Evolutionary conservation across 1,140 invertebrate genomes (phyloP).

Genomic region (Drosophila dunni): DNA sequence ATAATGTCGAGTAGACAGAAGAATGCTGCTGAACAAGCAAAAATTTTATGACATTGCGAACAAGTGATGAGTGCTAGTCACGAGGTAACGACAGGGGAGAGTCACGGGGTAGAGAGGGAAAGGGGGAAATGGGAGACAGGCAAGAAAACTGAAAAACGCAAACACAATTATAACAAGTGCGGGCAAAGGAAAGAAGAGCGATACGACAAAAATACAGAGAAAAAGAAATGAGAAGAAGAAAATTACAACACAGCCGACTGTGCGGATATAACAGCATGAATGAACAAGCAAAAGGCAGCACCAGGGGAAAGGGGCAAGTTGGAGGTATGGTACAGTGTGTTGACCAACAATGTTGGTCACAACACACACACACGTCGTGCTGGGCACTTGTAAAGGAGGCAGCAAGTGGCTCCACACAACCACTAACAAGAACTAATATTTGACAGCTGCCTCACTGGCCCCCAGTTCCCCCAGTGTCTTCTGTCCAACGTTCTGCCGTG

Average conservation of each 20-base stretch:
- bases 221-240: constrained; percentile 21
- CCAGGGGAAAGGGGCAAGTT: background rate
- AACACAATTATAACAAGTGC: constrained; percentile 82
- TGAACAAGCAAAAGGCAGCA: constrained; percentile 24
- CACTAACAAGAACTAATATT: constrained; percentile 62
- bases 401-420: constrained; percentile 46
- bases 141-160: constrained; percentile 73
- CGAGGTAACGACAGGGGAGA: constrained; percentile 2
- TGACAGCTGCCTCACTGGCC: constrained; percentile 50
- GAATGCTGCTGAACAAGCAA: constrained; percentile 77
- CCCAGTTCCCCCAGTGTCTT: background rate
- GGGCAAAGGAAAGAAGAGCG: constrained; percentile 35
- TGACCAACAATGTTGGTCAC: constrained; percentile 81
- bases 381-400: constrained; percentile 5
- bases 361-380: constrained; percentile 48
- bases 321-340: constrained; percentile 9
- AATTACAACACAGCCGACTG: constrained; percentile 43
- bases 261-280: constrained; percentile 25
- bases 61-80: constrained; percentile 49
- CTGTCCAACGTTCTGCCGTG: background rate
- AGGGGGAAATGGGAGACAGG: background rate
- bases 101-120: background rate
- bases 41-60: constrained; percentile 81
- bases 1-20: constrained; percentile 58
- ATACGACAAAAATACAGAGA: background rate